Evolutionary conservation across 2,888 invertebrate species (phyloP).

Genomic region (Gortyna flavago): DNA sequence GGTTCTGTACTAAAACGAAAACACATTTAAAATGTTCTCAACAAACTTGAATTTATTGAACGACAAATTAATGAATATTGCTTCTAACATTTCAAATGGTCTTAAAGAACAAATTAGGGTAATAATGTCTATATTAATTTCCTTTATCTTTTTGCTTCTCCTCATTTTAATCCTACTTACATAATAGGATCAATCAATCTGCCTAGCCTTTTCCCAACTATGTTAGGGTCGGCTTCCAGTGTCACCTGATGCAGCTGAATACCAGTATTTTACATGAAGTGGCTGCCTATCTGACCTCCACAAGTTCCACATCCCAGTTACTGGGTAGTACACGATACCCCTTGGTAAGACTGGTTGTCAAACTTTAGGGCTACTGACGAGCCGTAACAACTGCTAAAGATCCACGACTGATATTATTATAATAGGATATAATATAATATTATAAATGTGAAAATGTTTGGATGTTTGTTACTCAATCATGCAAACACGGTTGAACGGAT

Average conservation of each 20-base stretch:
- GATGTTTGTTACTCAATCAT: background rate
- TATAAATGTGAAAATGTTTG: background rate
- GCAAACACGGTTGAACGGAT: background rate
- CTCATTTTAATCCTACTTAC: background rate
- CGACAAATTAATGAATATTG: conserved; percentile 64
- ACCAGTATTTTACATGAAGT: background rate
- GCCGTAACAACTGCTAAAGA: background rate
- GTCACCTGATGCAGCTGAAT: background rate
- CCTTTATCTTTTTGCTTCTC: conserved; percentile 20
- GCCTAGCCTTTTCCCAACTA: background rate
- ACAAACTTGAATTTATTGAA: conserved; percentile 51
- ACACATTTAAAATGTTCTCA: conserved; percentile 43
- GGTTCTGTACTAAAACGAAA: conserved; percentile 47
- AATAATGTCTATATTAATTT: conserved; percentile 46
- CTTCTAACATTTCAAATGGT: conserved; percentile 48
- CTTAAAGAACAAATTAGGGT: conserved; percentile 43
- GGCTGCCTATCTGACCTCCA: too few species aligned
- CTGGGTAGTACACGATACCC: too few species aligned
- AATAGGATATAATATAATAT: background rate
- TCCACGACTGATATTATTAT: background rate
- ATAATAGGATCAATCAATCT: background rate
- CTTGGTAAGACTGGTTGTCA: too few species aligned
- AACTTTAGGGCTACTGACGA: too few species aligned
- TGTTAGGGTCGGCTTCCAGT: background rate
- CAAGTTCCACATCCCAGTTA: too few species aligned